Base-by-base conservation (phyloP, 2,113 vertebrate species). In the Trematocara macrostoma region DNA sequence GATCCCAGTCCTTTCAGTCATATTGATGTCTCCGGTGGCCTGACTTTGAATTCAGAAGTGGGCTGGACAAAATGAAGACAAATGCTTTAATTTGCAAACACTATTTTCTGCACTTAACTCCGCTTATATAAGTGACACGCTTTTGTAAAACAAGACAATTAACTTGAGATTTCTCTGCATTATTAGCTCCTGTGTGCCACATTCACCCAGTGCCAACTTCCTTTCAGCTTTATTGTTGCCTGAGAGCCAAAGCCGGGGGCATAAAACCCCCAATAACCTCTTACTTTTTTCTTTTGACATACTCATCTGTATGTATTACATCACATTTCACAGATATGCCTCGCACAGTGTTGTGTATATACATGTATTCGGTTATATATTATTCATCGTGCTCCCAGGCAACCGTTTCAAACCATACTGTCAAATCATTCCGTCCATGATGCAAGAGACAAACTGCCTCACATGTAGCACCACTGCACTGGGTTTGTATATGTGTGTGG, bases 391-490 rank as follows among this genome's bases (percentile, higher is more conserved):
- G 52, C 15, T 56, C 71, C 31, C 38, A 2, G 55, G 71, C 1
- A 56, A 52, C 38, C 11, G 31, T 16, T 81, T 83, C 34, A 61
- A 61, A 86, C 84, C 47, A 67, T 8, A 47, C 40, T 40, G 47
- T 79, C 86, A 35, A 23, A 89, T 90, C 76, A 80, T 35, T n/a
- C 78, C 51, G 20, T 59, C 6, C 29, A 45, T 57, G 5, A 81
- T 74, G 42, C 61, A 80, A 78, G 29, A 87, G 83, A 93, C 84
- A 87, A 82, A 64, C 59, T 34, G n/a, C 71, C 81, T 34, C 67
- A 51, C 18, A 69, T 47, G 55, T 38, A 9, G 56, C 29, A 90
- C 56, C 87, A 79, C 83, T 85, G 59, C 67, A 74, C 45, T 12
- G 29, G 78, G 7, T 81, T 31, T 71, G 81, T 85, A 20, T 47